Evolutionary conservation across 2,888 invertebrate species (phyloP).

Genomic region (Uloborus plumipes): DNA sequence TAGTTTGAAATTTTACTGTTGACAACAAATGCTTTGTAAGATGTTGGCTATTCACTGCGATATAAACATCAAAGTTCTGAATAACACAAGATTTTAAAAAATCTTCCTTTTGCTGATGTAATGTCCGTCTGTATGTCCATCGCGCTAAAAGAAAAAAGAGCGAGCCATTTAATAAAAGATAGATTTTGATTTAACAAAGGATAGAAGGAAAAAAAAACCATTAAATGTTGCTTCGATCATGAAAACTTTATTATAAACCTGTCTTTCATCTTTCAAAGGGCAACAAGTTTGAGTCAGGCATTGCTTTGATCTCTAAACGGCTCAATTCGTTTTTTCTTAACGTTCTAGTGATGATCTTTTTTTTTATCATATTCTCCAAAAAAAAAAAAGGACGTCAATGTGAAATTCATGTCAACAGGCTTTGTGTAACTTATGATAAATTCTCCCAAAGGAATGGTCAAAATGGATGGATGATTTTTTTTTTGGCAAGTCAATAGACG

Average conservation of each 20-base stretch:
- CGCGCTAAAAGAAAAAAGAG: conserved; percentile 12
- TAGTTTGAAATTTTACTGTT: background rate
- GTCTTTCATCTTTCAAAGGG: conserved; percentile 39
- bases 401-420: conserved; percentile 61
- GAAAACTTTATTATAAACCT: conserved; percentile 57
- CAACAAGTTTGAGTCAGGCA: conserved; percentile 45
- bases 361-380: conserved; percentile 16
- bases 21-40: background rate
- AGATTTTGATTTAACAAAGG: conserved; percentile 30
- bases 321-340: conserved; percentile 19
- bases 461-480: conserved; percentile 51
- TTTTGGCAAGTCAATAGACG: conserved; percentile 35
- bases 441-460: conserved; percentile 45
- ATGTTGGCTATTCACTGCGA: conserved; percentile 3
- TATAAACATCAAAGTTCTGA: conserved; percentile 13
- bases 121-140: conserved; percentile 32
- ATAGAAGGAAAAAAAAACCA: background rate
- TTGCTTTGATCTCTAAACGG: conserved; percentile 44
- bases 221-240: conserved; percentile 12
- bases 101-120: conserved; percentile 19
- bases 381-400: conserved; percentile 27
- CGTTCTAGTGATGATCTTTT: background rate
- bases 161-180: conserved; percentile 38
- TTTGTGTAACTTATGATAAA: conserved; percentile 55
- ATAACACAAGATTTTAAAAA: conserved; percentile 27